phyloP scores from a whole-genome alignment of 2,113 vertebrate genomes.

The Alethe diademata region DNA sequence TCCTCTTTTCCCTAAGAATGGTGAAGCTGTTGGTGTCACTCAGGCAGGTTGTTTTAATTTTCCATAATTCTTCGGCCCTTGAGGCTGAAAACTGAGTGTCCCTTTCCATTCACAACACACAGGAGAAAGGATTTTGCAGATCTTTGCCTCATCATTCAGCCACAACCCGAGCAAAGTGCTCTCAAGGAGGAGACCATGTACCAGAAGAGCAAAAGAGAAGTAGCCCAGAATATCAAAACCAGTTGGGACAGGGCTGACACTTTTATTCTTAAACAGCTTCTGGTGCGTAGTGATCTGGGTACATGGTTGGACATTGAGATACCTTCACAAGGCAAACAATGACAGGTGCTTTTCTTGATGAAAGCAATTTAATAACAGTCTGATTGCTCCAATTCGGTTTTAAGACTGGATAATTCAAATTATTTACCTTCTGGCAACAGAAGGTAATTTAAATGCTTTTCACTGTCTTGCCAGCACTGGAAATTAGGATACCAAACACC shows the following conservation, averaged over 20 bases:
- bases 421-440: neutral
- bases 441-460: neutral
- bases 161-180: neutral
- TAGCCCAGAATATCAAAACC: neutral
- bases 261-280: neutral
- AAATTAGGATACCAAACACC: neutral
- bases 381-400: neutral
- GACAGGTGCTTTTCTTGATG: neutral
- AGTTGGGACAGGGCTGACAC: accelerated
- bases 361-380: neutral
- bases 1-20: neutral
- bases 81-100: neutral
- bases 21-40: neutral
- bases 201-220: neutral
- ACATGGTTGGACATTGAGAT: neutral
- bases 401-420: neutral
- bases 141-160: neutral
- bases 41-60: neutral
- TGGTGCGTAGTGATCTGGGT: neutral
- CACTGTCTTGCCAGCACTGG: neutral
- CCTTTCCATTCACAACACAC: neutral
- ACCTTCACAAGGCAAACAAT: neutral
- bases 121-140: neutral
- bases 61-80: neutral
- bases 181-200: accelerated